A percentile compares a stretch with the other conserved stretches of the same genome.
phyloP scores from a whole-genome alignment of 2,113 vertebrate species.

The Pelobates fuscus region DNA sequence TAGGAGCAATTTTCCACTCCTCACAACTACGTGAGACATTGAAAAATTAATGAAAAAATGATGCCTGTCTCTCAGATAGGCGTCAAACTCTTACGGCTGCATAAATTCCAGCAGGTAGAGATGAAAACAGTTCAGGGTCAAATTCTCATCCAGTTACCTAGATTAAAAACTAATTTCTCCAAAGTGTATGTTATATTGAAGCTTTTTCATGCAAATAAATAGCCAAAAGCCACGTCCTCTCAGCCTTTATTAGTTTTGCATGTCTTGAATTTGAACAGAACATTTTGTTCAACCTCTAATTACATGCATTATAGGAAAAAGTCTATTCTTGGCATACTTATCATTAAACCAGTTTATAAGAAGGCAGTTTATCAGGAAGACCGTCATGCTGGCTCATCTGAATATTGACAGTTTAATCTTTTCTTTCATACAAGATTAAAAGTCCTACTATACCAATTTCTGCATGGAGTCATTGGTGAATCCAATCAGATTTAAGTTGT shows the following conservation, averaged over 20 bases:
- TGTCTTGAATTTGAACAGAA: constrained; percentile 74
- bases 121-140: constrained; percentile 80
- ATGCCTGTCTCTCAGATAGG: constrained; percentile 70
- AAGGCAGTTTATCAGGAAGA: constrained; percentile 55
- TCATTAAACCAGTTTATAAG: constrained; percentile 56
- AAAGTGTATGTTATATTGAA: constrained; percentile 75
- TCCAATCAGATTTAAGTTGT: constrained; percentile 61
- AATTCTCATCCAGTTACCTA: constrained; percentile 87
- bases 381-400: constrained; percentile 65
- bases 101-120: constrained; percentile 84
- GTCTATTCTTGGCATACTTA: constrained; percentile 65
- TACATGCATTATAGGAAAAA: constrained; percentile 74
- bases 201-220: constrained; percentile 91
- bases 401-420: constrained; percentile 74
- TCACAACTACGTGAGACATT: constrained; percentile 70
- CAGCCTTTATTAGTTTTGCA: constrained; percentile 69
- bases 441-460: constrained; percentile 52
- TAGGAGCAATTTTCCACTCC: constrained; percentile 70
- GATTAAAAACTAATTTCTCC: constrained; percentile 97
- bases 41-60: constrained; percentile 84
- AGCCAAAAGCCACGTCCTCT: constrained; percentile 73
- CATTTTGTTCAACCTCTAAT: constrained; percentile 76
- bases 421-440: constrained; percentile 69
- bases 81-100: constrained; percentile 72
- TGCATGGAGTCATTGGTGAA: constrained; percentile 55